Evolutionary conservation across 2,797 vertebrate genomes (phyloP).

Genomic region (Falco rusticolus): DNA sequence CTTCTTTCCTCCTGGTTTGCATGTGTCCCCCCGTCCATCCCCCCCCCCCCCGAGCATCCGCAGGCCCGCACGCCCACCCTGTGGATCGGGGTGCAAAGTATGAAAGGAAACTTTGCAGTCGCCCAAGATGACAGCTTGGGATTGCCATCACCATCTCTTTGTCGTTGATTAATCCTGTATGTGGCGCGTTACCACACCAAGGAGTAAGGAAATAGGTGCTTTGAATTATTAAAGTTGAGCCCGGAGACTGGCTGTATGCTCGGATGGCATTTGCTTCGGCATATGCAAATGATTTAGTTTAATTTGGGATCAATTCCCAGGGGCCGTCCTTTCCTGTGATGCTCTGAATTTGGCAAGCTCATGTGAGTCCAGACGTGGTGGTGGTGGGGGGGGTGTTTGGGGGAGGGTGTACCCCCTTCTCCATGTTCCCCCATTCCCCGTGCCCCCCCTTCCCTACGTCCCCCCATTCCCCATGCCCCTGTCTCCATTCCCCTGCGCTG

Average conservation of each 20-base stretch:
- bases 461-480: too few species aligned
- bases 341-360: slow-evolving; percentile 82
- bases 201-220: slow-evolving; percentile 79
- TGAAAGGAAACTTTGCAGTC: slow-evolving; percentile 43
- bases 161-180: slow-evolving; percentile 61
- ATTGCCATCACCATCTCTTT: too few species aligned
- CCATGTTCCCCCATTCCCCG: too few species aligned
- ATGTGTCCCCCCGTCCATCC: background rate
- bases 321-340: slow-evolving; percentile 79
- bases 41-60: background rate
- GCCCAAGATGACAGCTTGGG: too few species aligned
- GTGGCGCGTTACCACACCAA: slow-evolving; percentile 57
- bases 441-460: too few species aligned
- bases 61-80: background rate
- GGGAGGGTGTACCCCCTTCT: too few species aligned
- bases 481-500: too few species aligned
- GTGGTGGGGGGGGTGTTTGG: too few species aligned
- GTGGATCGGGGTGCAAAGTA: background rate
- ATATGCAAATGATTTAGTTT: slow-evolving; percentile 87
- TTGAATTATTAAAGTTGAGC: slow-evolving; percentile 85
- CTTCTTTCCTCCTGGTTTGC: background rate
- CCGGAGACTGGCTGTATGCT: slow-evolving; percentile 77
- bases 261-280: slow-evolving; percentile 80
- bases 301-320: slow-evolving; percentile 86
- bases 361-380: slow-evolving; percentile 47